phyloP scores from a whole-genome alignment of 2,113 vertebrate species.

The Strix uralensis region DNA sequence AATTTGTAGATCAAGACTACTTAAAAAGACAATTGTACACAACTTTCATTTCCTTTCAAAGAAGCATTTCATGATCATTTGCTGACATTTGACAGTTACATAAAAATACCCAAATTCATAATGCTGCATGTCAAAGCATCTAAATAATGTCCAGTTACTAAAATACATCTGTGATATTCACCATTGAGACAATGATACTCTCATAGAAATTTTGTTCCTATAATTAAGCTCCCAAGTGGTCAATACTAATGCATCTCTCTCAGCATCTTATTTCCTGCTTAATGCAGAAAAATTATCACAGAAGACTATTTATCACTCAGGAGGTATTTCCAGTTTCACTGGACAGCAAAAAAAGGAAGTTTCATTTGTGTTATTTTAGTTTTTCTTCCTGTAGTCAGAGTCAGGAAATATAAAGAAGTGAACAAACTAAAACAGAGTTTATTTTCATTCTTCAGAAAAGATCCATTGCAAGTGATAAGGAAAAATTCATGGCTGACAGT shows the following conservation, averaged over 20 bases:
- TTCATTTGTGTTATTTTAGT: neutral
- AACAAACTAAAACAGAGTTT: neutral
- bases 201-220: slow-evolving; percentile 25
- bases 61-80: neutral
- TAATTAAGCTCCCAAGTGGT: slow-evolving; percentile 30
- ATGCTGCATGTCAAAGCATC: neutral
- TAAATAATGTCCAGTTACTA: neutral
- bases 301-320: neutral
- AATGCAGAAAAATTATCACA: slow-evolving; percentile 32
- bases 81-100: neutral
- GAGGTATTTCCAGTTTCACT: slow-evolving; percentile 31
- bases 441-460: neutral
- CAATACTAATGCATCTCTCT: neutral
- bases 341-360: neutral
- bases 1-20: neutral
- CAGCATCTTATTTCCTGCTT: slow-evolving; percentile 34
- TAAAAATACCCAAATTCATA: neutral
- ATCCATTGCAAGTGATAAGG: neutral
- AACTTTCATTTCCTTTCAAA: neutral
- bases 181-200: neutral
- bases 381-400: neutral
- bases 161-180: neutral
- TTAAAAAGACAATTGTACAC: neutral
- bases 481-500: neutral
- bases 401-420: neutral